Evolutionary conservation across 2,888 invertebrate genomes (phyloP), one percentile per base, ranked within the genome.

Genomic region (Dermolepida albohirtum): DNA sequence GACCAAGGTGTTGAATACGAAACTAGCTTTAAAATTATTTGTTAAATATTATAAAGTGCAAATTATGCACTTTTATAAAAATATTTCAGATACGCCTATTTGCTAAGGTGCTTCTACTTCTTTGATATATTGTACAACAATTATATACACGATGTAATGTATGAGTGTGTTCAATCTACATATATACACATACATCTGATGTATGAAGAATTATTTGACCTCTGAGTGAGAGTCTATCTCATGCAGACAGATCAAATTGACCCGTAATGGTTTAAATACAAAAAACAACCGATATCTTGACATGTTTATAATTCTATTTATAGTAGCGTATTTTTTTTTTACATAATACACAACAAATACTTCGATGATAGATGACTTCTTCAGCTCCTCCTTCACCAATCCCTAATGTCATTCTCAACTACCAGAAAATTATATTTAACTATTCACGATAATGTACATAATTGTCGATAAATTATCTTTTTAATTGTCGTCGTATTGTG

Each of bases 181-280:
- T 22, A 57, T 57, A 57, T 12, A 22, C 29, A 22, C 16, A 14
- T 62, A 62, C 47, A 62, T 57, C 57, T 57, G 57, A 57, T 57
- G 57, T 57, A 43, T 43, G 27, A 29, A 39, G 59, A 66, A 72
- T 55, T 34, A 68, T 67, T 71, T 74, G 73, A 74, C 73, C 74
- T 65, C 64, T 59, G 67, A 67, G 67, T 62, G 47, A 62, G 64
- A 34, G 59, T 70, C 62, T 76, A 76, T 77, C 77, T 73, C 74
- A 71, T 69, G 74, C 75, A 77, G 77, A 77, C 77, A 68, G 76
- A 77, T 73, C 72, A 73, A 70, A 70, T 69, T 77, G 77, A 77
- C 77, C 77, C 74, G 59, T 47, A 62, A 62, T 62, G 59, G 59
- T 62, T 62, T 62, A 62, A 43, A 62, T 39, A 62, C 59, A 62